phyloP scores from a whole-genome alignment of 2,113 vertebrate species.

The Eclectus roratus region DNA sequence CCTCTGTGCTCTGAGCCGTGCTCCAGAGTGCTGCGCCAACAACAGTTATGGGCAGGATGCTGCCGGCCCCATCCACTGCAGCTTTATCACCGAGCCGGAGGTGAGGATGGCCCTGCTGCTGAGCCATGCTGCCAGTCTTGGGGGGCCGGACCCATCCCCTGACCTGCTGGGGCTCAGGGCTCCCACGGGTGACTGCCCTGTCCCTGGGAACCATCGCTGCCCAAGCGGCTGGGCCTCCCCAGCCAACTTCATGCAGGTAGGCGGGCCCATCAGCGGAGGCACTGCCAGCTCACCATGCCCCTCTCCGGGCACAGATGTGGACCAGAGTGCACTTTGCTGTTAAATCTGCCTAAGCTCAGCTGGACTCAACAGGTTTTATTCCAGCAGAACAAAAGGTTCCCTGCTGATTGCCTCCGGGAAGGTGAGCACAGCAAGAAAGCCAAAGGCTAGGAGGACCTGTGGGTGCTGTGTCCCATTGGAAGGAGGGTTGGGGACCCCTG shows the following conservation, averaged over 20 bases:
- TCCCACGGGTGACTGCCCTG: neutral
- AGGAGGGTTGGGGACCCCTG: fast-evolving
- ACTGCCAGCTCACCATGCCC: neutral
- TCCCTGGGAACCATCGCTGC: neutral
- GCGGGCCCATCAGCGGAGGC: too few species aligned
- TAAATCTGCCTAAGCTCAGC: neutral
- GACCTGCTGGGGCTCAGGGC: fast-evolving
- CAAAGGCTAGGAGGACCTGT: neutral
- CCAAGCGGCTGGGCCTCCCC: neutral
- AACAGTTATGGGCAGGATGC: neutral
- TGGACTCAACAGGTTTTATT: constrained; percentile 16
- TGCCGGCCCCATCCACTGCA: neutral
- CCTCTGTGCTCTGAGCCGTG: neutral
- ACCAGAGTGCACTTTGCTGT: fast-evolving
- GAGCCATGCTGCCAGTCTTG: neutral
- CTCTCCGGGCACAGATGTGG: neutral
- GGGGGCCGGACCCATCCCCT: neutral
- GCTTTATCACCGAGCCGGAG: neutral
- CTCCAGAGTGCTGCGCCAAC: neutral
- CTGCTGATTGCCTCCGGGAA: neutral
- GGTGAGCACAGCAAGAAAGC: fast-evolving
- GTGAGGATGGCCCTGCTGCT: fast-evolving
- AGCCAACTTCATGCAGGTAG: fast-evolving
- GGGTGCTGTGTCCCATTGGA: neutral
- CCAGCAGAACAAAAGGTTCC: neutral